These are phyloP conservation scores for Drosophila bocki DNA, from an alignment of 1,140 invertebrate species.

Conservation along the genomic window DNA sequence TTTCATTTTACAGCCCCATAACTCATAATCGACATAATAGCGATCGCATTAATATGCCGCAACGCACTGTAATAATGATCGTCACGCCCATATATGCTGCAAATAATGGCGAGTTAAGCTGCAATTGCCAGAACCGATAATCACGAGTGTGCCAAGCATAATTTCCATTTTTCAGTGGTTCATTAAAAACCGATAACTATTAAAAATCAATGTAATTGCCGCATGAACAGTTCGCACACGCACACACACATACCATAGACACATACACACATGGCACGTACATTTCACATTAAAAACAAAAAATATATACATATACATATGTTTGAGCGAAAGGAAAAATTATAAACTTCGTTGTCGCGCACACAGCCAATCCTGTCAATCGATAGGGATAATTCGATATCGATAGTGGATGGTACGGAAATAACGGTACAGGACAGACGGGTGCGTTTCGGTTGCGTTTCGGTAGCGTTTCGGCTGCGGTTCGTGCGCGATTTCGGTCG, in stretches of 20 bases:
- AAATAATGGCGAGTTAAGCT: constrained; percentile 33
- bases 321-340: background rate
- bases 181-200: constrained; percentile 44
- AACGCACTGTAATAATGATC: constrained; percentile 17
- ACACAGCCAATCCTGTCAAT: constrained; percentile 1
- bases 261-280: constrained; percentile 34
- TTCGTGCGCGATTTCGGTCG: constrained; percentile 26
- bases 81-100: constrained; percentile 17
- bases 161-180: constrained; percentile 24
- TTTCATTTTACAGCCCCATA: background rate
- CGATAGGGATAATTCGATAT: constrained; percentile 18
- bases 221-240: constrained; percentile 13
- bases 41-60: constrained; percentile 4
- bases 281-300: constrained; percentile 40
- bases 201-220: constrained; percentile 26
- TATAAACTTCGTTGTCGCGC: constrained; percentile 8
- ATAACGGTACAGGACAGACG: constrained; percentile 18
- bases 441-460: constrained; percentile 15
- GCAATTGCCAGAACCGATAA: constrained; percentile 43
- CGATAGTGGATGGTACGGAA: constrained; percentile 9
- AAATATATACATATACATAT: background rate
- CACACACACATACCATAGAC: constrained; percentile 2
- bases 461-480: constrained; percentile 23
- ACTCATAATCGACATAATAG: constrained; percentile 1
- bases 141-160: constrained; percentile 42